These are phyloP conservation scores for Lynx canadensis DNA, from an alignment of 2,113 vertebrate genomes.

Conservation along the genomic window DNA sequence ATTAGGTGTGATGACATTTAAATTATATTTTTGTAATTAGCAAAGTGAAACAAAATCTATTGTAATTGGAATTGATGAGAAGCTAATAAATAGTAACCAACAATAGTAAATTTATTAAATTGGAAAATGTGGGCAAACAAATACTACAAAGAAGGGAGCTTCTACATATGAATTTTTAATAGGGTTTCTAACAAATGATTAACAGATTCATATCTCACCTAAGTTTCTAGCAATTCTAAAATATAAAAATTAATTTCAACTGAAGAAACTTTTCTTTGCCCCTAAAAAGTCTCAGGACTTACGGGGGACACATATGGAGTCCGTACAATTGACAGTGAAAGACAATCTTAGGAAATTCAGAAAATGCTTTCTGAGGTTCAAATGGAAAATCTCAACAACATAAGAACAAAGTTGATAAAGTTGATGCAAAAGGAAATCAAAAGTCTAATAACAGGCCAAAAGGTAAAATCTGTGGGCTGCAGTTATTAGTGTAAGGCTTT, in stretches of 20 bases:
- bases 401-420: not conserved
- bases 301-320: not conserved
- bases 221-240: conserved; percentile 36
- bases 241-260: not conserved
- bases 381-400: not conserved
- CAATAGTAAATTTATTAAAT: not conserved
- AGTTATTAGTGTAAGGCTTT: not conserved
- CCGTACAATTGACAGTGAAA: not conserved
- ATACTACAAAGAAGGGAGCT: not conserved
- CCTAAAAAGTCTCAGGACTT: not conserved
- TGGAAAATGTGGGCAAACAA: conserved; percentile 11
- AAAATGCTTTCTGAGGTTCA: not conserved
- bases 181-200: not conserved
- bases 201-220: not conserved
- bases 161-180: not conserved
- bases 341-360: not conserved
- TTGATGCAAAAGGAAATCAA: not conserved
- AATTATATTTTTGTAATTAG: conserved; percentile 38
- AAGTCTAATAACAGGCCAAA: not conserved
- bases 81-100: conserved; percentile 28
- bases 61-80: not conserved
- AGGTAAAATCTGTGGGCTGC: not conserved
- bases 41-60: conserved; percentile 50
- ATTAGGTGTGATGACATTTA: not conserved
- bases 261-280: not conserved